Percentiles rank a stretch among this genome's conserved stretches.
Conservation (phyloP, 2,888 invertebrate species). For the Cerastoderma edule region DNA sequence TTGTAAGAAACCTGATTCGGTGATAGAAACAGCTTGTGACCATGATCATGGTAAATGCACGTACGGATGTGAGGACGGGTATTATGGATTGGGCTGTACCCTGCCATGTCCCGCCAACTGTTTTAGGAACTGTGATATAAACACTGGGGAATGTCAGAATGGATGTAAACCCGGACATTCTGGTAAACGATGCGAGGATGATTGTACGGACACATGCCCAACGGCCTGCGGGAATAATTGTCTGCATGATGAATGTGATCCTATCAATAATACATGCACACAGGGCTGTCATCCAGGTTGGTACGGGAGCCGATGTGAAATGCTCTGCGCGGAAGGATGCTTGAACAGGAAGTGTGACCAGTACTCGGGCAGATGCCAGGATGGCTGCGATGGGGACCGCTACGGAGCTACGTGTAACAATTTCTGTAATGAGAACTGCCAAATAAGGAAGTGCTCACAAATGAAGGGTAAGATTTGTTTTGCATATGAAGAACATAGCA, state of each 20-base stretch:
- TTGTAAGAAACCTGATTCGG: constrained; percentile 34
- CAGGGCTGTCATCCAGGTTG: constrained; percentile 58
- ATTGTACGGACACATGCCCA: constrained; percentile 51
- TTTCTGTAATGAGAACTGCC: constrained; percentile 37
- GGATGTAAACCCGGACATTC: constrained; percentile 57
- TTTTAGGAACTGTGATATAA: constrained; percentile 49
- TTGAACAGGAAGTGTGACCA: constrained; percentile 44
- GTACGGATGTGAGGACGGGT: constrained; percentile 49
- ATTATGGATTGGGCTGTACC: constrained; percentile 53
- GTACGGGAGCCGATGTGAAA: constrained; percentile 54
- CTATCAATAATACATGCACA: constrained; percentile 44
- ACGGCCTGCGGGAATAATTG: constrained; percentile 48
- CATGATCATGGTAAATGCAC: constrained; percentile 38
- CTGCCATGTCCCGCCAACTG: constrained; percentile 51
- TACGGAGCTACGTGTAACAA: constrained; percentile 41
- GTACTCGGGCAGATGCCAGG: constrained; percentile 32
- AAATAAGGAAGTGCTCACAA: constrained; percentile 23
- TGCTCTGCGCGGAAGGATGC: constrained; percentile 52
- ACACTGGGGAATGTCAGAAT: constrained; percentile 40
- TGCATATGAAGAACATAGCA: not conserved
- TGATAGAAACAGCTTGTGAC: constrained; percentile 44
- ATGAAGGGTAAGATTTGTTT: constrained; percentile 26
- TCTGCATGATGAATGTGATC: constrained; percentile 46
- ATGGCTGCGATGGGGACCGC: constrained; percentile 25
- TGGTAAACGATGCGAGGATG: constrained; percentile 51